Conservation (phyloP, 2,113 vertebrate genomes). For the Alethe castanea region DNA sequence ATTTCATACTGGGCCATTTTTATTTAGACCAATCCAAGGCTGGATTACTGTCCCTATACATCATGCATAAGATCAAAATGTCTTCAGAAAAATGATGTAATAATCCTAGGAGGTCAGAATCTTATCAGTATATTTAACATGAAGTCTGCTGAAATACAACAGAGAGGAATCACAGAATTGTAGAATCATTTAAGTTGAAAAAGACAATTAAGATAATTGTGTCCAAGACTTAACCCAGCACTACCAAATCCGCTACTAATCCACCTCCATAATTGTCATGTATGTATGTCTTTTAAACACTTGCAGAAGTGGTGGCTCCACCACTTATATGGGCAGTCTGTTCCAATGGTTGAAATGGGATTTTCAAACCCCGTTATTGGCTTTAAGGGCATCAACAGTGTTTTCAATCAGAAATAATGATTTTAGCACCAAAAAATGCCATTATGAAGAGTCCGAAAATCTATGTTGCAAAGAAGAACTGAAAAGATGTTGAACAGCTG, state of each 20-base stretch:
- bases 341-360: neutral
- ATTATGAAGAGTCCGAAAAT: neutral
- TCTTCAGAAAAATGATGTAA: neutral
- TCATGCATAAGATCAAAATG: neutral
- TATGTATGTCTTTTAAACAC: neutral
- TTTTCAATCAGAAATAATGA: neutral
- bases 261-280: accelerated
- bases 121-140: neutral
- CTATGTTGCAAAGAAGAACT: neutral
- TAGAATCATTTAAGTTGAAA: neutral
- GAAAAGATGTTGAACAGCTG: neutral
- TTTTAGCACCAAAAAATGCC: neutral
- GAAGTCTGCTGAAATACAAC: neutral
- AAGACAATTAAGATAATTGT: neutral
- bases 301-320: neutral
- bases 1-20: neutral
- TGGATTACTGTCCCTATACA: neutral
- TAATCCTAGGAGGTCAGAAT: neutral
- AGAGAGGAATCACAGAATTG: neutral
- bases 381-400: neutral
- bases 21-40: neutral
- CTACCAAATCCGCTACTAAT: neutral
- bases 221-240: neutral
- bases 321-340: neutral
- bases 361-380: neutral